phyloP scores from a whole-genome alignment of 2,113 vertebrate species.

The Leucopsar rothschildi region DNA sequence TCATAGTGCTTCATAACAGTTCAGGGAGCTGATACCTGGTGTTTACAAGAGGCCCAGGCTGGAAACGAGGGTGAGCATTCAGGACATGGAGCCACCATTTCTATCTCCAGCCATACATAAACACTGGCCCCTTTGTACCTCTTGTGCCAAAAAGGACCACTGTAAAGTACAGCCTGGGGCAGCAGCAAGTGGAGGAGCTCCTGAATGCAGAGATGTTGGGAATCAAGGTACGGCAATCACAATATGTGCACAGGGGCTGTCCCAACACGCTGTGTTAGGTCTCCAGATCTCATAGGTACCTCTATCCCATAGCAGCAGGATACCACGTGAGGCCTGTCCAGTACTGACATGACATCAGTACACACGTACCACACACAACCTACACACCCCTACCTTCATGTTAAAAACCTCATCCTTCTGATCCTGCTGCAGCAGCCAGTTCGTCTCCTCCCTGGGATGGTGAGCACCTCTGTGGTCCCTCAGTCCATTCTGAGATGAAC shows the following conservation, averaged over 20 bases:
- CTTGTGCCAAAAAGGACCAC: background rate
- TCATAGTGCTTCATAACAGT: fast-evolving
- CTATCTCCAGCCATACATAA: background rate
- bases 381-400: background rate
- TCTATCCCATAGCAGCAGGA: background rate
- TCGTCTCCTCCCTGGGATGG: background rate
- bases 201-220: background rate
- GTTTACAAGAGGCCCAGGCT: background rate
- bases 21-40: background rate
- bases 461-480: background rate
- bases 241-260: background rate
- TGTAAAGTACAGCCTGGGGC: background rate
- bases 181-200: background rate
- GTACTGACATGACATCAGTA: background rate
- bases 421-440: background rate
- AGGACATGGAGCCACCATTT: background rate
- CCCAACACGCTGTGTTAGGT: background rate
- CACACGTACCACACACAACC: background rate
- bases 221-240: background rate
- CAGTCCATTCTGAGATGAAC: background rate
- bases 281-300: background rate
- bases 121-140: background rate
- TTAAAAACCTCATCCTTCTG: background rate
- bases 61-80: background rate
- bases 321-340: background rate